These are phyloP conservation scores for Coregonus suidteri DNA, from an alignment of 2,797 vertebrate genomes.

Conservation along the genomic window DNA sequence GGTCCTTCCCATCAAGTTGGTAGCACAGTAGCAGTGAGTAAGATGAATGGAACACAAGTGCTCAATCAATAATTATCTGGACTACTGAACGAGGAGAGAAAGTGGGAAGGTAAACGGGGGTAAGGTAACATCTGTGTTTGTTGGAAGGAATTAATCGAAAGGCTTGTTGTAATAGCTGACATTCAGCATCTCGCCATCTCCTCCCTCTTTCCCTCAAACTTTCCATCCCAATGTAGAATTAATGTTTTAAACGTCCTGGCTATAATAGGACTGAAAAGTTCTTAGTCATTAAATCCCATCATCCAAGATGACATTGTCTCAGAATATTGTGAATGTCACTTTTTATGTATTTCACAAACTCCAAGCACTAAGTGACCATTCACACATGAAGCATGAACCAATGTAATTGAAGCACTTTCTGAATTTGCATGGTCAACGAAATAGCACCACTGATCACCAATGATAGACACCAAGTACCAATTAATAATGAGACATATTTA, in stretches of 20 bases:
- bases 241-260: slow-evolving; percentile 56
- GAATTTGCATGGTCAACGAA: slow-evolving; percentile 33
- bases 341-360: slow-evolving; percentile 26
- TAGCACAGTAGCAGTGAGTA: slow-evolving; percentile 42
- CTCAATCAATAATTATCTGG: slow-evolving; percentile 58
- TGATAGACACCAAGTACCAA: neutral
- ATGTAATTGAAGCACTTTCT: slow-evolving; percentile 43
- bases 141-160: slow-evolving; percentile 60
- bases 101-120: slow-evolving; percentile 30
- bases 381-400: slow-evolving; percentile 47
- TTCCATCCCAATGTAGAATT: slow-evolving; percentile 45
- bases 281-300: slow-evolving; percentile 74
- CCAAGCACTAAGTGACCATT: slow-evolving; percentile 49
- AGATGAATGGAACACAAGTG: slow-evolving; percentile 44
- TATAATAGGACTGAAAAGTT: slow-evolving; percentile 62
- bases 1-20: slow-evolving; percentile 29
- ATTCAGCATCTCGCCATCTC: slow-evolving; percentile 22
- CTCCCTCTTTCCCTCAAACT: slow-evolving; percentile 18
- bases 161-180: slow-evolving; percentile 25
- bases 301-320: slow-evolving; percentile 64
- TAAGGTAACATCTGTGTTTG: slow-evolving; percentile 61
- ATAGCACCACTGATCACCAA: neutral
- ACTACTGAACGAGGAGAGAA: slow-evolving; percentile 28
- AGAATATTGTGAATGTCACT: slow-evolving; percentile 44
- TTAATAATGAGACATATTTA: neutral